Conservation (phyloP, 2,113 vertebrate genomes). For the Clarias batrachus region DNA sequence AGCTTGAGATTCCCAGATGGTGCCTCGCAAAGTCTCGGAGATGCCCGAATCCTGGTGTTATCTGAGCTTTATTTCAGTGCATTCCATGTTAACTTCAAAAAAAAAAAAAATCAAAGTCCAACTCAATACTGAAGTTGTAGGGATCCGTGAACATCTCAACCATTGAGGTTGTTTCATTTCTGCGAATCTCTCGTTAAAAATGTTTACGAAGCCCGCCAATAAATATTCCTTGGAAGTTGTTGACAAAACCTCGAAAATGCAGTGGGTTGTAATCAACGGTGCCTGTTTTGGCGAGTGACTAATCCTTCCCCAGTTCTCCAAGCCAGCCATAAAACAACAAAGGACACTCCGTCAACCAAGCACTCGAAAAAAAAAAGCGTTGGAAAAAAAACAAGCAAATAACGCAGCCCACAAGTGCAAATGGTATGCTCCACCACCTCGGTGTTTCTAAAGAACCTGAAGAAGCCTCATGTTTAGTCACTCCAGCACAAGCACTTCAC, state of each 20-base stretch:
- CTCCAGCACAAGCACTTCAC: constrained; percentile 18
- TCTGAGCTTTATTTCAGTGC: background rate
- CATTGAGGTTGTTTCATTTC: constrained; percentile 10
- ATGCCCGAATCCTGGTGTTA: background rate
- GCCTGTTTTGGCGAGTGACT: constrained; percentile 36
- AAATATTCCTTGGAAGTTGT: constrained; percentile 38
- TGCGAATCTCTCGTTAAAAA: constrained; percentile 31
- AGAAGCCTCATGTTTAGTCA: constrained; percentile 10
- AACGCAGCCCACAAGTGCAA: background rate
- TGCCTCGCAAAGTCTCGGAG: background rate
- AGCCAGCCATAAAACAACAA: constrained; percentile 41
- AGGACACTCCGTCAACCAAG: constrained; percentile 13
- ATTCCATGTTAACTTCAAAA: background rate
- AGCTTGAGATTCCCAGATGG: constrained; percentile 16
- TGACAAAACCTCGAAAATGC: constrained; percentile 33
- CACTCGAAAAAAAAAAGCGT: constrained; percentile 29
- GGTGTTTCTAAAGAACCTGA: background rate
- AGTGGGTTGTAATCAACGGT: constrained; percentile 38
- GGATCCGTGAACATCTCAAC: constrained; percentile 2
- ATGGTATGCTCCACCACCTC: constrained; percentile 15
- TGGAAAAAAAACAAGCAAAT: constrained; percentile 31
- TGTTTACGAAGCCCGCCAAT: constrained; percentile 36
- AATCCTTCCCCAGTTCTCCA: constrained; percentile 30
- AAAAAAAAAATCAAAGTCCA: background rate
- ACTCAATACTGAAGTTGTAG: background rate